phyloP scores from a whole-genome alignment of 2,113 vertebrate species.

The Aramus guarauna region DNA sequence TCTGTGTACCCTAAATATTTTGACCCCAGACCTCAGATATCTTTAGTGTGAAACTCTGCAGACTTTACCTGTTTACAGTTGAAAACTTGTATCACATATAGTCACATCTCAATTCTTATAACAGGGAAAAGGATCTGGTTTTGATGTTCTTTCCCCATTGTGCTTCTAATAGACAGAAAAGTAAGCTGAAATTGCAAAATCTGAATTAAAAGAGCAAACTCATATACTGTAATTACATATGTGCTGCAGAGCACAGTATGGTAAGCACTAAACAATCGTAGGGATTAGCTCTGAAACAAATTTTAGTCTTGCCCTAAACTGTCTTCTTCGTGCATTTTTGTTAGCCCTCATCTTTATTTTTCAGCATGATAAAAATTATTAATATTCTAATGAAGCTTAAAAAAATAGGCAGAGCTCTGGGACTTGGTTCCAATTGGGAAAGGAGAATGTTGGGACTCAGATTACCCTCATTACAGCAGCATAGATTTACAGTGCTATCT shows the following conservation, averaged over 20 bases:
- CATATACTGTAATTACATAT: neutral
- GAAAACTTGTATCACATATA: neutral
- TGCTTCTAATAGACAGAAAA: neutral
- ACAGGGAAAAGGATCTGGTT: neutral
- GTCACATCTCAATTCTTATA: neutral
- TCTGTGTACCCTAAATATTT: neutral
- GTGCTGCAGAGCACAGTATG: neutral
- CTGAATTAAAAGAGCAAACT: neutral
- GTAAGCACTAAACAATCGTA: neutral
- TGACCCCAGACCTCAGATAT: neutral
- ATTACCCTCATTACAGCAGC: neutral
- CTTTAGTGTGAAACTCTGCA: neutral
- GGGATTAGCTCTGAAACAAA: neutral
- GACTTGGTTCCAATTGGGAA: neutral
- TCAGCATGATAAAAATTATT: neutral
- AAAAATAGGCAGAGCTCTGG: neutral
- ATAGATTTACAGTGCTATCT: neutral
- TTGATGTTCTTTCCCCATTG: neutral
- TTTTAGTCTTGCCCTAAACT: neutral
- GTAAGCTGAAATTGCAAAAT: neutral
- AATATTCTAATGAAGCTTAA: neutral
- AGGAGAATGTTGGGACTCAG: neutral
- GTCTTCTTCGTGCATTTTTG: neutral
- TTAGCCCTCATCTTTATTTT: neutral
- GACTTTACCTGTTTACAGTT: neutral